phyloP scores from a whole-genome alignment of 1,140 invertebrate species.

The Lucilia cuprina region DNA sequence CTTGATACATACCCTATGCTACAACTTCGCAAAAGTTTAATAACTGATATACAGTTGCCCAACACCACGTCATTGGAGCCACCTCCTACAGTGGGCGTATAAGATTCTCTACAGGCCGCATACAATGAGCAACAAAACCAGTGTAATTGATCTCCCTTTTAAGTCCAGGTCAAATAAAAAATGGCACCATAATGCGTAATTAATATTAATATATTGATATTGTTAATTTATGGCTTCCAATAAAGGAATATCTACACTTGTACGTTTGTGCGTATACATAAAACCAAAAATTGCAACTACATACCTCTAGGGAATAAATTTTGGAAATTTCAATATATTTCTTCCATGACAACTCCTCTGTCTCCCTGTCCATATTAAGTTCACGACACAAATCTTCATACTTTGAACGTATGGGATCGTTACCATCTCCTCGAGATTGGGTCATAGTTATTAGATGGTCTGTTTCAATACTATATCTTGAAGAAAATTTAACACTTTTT shows the following conservation, averaged over 20 bases:
- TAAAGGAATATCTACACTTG: no score
- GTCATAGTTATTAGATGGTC: not conserved
- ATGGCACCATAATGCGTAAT: not conserved
- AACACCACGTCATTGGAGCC: conserved; percentile 74
- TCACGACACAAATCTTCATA: conserved; percentile 54
- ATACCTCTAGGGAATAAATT: conserved; percentile 56
- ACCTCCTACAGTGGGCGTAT: conserved; percentile 82
- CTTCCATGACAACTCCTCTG: conserved; percentile 51
- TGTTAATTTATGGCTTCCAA: no score
- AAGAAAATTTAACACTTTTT: not conserved
- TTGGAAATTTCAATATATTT: conserved; percentile 49
- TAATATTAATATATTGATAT: no score
- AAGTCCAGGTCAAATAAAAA: conserved; percentile 24
- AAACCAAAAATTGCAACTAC: conserved; percentile 39
- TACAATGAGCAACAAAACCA: conserved; percentile 96
- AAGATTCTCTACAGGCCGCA: conserved; percentile 83
- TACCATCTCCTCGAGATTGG: conserved; percentile 14
- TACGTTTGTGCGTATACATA: not conserved
- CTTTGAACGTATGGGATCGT: conserved; percentile 2
- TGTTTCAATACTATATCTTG: not conserved
- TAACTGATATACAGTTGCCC: conserved; percentile 92
- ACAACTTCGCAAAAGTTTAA: conserved; percentile 83
- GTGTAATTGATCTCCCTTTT: conserved; percentile 86
- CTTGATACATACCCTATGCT: conserved; percentile 85
- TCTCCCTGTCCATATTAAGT: conserved; percentile 57